Evolutionary conservation across 2,113 vertebrate genomes (phyloP), one percentile per base, ranked within the genome.

Genomic region (Plotosus lineatus): DNA sequence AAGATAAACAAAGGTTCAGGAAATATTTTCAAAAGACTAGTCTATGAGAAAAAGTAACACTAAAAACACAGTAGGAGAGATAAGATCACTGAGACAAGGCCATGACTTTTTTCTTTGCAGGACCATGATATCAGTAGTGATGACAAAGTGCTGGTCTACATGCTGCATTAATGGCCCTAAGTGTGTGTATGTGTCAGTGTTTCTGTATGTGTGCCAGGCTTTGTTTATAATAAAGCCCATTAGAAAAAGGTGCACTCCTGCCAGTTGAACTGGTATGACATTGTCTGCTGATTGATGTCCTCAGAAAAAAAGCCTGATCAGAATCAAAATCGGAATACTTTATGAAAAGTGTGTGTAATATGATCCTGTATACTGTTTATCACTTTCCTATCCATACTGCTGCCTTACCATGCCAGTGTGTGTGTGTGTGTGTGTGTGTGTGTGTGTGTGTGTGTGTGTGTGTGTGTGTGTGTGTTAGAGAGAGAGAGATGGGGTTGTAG

Each of bases 391-490:
- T 79, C 82, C 83, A 53, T 44, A 66, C 21, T 66, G 9, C 5
- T 17, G 14, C 31, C 26, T 48, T 48, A 71, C 42, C 15, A 69
- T 46, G 40, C 6, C 26, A 48, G 6, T 48, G 14, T 10, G 0
- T 56, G 5, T 46, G 55, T 50, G 26, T 65, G 33, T 55, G 44
- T 81, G 65, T 46, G 38, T 53, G n/a, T 63, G 31, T 81, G 81
- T 36, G 76, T 46, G 46, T 83, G 48, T 82, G 63, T 75, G 23
- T 76, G 87, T 83, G 81, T 80, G 79, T 46, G 75, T 72, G 44
- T 83, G 66, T 75, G 23, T 76, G 87, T 83, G 81, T 80, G 79
- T 46, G 75, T 72, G 44, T 83, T 53, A 84, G 77, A 51, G 82
- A 48, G 66, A 77, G 82, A 66, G 72, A 78, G 79, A 58, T 48